Evolutionary conservation across 2,888 invertebrate species (phyloP).

Genomic region (Metacarcinus magister): DNA sequence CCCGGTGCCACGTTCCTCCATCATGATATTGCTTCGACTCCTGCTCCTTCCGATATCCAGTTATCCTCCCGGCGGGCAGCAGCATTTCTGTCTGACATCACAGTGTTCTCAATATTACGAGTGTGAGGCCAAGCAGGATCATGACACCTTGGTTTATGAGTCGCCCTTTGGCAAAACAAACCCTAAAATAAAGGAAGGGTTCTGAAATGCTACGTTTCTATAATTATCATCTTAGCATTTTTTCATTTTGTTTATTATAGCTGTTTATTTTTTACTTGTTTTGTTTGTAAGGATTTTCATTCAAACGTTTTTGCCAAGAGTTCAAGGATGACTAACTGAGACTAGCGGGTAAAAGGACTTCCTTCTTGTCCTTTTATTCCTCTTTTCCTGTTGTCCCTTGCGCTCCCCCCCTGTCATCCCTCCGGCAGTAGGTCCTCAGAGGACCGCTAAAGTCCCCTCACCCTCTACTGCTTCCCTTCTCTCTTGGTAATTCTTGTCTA

Average conservation of each 20-base stretch:
- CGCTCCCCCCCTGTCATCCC: slow-evolving; percentile 12
- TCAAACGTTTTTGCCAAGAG: not conserved
- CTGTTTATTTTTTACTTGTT: not conserved
- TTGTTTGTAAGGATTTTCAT: not conserved
- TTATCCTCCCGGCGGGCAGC: not conserved
- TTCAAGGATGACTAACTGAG: not conserved
- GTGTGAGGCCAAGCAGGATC: not conserved
- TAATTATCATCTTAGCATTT: too few relatives aligned
- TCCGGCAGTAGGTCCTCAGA: not conserved
- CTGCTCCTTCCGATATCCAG: not conserved
- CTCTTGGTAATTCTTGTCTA: not conserved
- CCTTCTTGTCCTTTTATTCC: not conserved
- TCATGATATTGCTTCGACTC: not conserved
- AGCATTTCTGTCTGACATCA: not conserved
- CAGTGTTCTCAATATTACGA: not conserved
- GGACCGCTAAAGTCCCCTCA: not conserved
- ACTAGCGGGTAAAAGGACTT: not conserved
- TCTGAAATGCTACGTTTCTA: not conserved
- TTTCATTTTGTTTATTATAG: not conserved
- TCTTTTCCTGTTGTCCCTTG: not conserved
- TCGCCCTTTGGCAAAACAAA: not conserved
- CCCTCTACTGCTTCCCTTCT: not conserved
- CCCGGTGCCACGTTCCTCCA: not conserved
- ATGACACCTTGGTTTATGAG: not conserved
- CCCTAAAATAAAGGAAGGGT: not conserved